These are phyloP conservation scores for Liopterus haemorrhoidalis DNA, from an alignment of 2,888 invertebrate species.

Conservation along the genomic window DNA sequence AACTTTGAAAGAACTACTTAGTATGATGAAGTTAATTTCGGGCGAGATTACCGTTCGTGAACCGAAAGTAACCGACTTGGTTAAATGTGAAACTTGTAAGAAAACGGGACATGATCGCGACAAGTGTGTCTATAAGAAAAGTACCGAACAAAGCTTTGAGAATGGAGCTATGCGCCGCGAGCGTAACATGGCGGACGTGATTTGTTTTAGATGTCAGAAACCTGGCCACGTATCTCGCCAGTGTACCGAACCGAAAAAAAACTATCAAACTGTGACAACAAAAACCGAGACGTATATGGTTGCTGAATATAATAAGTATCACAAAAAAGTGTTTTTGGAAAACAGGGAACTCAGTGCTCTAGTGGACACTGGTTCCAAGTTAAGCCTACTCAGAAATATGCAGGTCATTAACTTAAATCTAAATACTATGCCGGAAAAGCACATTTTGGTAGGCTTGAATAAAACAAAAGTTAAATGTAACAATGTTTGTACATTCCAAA, in stretches of 20 bases:
- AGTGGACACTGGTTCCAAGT: constrained; percentile 3
- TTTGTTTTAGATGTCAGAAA: too few relatives aligned
- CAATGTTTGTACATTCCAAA: neutral
- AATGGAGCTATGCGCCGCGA: too few relatives aligned
- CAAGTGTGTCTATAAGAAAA: neutral
- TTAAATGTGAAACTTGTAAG: neutral
- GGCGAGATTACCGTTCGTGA: constrained; percentile 3
- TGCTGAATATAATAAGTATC: too few relatives aligned
- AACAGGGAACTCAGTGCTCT: constrained; percentile 2
- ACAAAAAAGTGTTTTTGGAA: neutral
- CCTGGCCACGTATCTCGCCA: too few relatives aligned
- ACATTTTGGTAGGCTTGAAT: constrained; percentile 4
- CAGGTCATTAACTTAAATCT: neutral
- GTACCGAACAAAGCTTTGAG: too few relatives aligned
- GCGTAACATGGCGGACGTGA: too few relatives aligned
- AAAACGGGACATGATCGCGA: neutral
- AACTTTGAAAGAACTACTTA: neutral
- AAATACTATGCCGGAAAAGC: neutral
- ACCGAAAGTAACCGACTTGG: neutral
- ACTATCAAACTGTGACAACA: too few relatives aligned
- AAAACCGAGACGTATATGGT: too few relatives aligned
- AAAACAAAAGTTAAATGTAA: neutral
- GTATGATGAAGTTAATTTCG: constrained; percentile 2
- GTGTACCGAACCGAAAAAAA: too few relatives aligned
- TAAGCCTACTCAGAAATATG: neutral